Evolutionary conservation across 2,888 invertebrate genomes (phyloP).

Genomic region (Platynereis dumerilii): DNA sequence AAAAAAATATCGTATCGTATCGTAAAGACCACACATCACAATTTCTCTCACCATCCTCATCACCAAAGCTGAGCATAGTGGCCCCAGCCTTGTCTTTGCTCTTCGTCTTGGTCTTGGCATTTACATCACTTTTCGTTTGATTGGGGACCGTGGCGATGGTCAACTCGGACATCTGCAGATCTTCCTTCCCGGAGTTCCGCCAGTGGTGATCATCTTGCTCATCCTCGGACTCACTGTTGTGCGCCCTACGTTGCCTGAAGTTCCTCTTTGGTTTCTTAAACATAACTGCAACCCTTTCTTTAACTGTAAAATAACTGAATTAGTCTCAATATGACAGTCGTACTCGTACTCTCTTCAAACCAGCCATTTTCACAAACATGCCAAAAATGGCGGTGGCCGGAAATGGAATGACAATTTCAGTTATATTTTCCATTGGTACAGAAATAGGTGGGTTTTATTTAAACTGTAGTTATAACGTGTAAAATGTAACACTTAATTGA

Average conservation of each 20-base stretch:
- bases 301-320: no score
- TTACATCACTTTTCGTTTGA: conserved; percentile 6
- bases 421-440: no score
- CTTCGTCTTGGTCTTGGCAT: conserved; percentile 29
- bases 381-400: no score
- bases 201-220: conserved; percentile 3
- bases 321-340: no score
- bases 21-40: no score
- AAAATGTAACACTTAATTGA: no score
- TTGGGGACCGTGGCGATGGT: conserved; percentile 11
- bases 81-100: not conserved
- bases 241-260: conserved; percentile 27
- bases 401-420: no score
- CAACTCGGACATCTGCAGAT: not conserved
- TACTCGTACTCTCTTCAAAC: no score
- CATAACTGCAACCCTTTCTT: conserved; percentile 1
- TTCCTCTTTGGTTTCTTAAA: conserved; percentile 31
- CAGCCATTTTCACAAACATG: no score
- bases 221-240: conserved; percentile 30
- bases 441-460: no score
- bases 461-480: no score
- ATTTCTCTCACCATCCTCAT: conserved; percentile 17
- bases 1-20: no score
- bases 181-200: conserved; percentile 7
- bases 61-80: conserved; percentile 33